Evolutionary conservation across 2,113 vertebrate genomes (phyloP).

Genomic region (Tetrax tetrax): DNA sequence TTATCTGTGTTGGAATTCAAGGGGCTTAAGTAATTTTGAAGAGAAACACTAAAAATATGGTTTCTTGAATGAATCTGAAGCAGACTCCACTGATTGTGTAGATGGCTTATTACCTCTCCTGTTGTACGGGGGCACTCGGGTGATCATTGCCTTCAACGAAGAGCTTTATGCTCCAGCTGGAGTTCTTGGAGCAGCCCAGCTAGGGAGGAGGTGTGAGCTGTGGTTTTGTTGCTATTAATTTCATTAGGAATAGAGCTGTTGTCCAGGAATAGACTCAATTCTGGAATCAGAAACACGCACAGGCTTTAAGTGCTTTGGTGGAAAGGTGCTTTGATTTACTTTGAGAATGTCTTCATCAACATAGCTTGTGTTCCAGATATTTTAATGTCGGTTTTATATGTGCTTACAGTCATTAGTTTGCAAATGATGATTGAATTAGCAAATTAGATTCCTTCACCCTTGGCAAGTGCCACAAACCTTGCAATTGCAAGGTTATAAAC

Average conservation of each 20-base stretch:
- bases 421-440: slow-evolving; percentile 48
- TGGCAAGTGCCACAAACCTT: not conserved
- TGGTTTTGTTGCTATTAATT: not conserved
- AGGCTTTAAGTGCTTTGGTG: not conserved
- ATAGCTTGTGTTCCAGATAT: not conserved
- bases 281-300: not conserved
- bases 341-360: not conserved
- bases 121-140: not conserved
- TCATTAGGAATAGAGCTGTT: not conserved
- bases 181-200: not conserved
- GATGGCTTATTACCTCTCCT: not conserved
- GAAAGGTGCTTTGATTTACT: slow-evolving; percentile 13
- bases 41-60: not conserved
- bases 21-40: not conserved
- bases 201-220: not conserved
- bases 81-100: not conserved
- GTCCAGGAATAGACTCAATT: not conserved
- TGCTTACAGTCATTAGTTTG: slow-evolving; percentile 23
- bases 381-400: not conserved
- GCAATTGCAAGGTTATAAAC: not conserved
- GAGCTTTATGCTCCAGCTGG: not conserved
- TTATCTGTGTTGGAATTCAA: not conserved
- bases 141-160: not conserved
- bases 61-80: not conserved
- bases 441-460: slow-evolving; percentile 28